phyloP scores from a whole-genome alignment of 2,113 vertebrate species.

The Heteronetta atricapilla region DNA sequence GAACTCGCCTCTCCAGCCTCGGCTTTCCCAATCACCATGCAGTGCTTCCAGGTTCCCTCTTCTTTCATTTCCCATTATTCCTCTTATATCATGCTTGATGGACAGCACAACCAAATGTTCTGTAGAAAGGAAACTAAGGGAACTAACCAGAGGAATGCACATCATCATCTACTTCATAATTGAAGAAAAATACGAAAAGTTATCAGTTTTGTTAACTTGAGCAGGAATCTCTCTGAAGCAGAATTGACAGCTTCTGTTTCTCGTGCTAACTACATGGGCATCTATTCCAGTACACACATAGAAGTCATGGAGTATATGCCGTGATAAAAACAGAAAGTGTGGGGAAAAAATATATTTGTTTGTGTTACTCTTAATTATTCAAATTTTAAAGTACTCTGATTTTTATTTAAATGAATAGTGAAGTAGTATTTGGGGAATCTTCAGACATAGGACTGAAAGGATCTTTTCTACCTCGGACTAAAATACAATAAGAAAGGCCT shows the following conservation, averaged over 20 bases:
- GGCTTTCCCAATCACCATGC: not conserved
- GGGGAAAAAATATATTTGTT: not conserved
- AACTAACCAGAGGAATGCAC: not conserved
- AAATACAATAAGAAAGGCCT: not conserved
- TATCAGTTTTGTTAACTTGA: not conserved
- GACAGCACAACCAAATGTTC: not conserved
- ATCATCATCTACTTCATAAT: not conserved
- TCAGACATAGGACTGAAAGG: not conserved
- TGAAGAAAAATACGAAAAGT: no score
- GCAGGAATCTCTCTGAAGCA: not conserved
- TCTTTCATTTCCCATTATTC: not conserved
- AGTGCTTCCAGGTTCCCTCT: not conserved
- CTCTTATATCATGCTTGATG: not conserved
- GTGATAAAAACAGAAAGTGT: not conserved
- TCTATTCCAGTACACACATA: not conserved
- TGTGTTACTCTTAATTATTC: not conserved
- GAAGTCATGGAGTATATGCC: not conserved
- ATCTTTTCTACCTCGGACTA: not conserved
- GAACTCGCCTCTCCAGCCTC: not conserved
- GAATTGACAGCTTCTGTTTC: not conserved
- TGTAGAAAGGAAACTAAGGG: not conserved
- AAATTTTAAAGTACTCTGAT: not conserved
- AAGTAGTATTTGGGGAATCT: not conserved
- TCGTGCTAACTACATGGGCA: accelerated
- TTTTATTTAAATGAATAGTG: not conserved